phyloP scores from a whole-genome alignment of 2,888 invertebrate genomes.

The Syrphus vitripennis region DNA sequence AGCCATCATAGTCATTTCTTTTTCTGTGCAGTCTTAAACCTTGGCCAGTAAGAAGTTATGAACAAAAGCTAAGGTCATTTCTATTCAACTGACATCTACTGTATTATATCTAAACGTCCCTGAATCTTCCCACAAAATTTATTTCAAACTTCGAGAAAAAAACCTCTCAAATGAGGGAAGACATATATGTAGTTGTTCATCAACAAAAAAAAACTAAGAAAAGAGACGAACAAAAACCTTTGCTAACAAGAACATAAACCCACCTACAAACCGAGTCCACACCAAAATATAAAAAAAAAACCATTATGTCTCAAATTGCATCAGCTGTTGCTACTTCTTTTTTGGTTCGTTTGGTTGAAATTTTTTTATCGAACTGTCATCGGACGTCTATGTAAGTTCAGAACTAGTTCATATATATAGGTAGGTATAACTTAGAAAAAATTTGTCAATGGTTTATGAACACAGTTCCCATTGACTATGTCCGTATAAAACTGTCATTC shows the following conservation, averaged over 20 bases:
- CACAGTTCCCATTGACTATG: constrained; percentile 35
- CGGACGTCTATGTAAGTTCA: not conserved
- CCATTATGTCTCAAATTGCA: constrained; percentile 30
- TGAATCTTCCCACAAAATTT: not conserved
- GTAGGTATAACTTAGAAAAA: no score
- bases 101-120: not conserved
- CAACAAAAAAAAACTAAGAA: not conserved
- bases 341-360: not conserved
- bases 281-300: no score
- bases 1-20: not conserved
- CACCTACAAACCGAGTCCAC: not conserved
- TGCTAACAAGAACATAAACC: not conserved
- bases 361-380: constrained; percentile 1
- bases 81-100: not conserved
- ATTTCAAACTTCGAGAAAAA: not conserved
- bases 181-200: not conserved
- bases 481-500: constrained; percentile 43
- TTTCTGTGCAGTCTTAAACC: not conserved
- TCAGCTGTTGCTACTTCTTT: constrained; percentile 34
- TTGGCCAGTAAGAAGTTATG: not conserved
- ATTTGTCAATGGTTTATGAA: constrained; percentile 12
- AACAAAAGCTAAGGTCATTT: not conserved
- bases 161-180: not conserved
- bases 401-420: not conserved
- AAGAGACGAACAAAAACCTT: not conserved